Conservation (phyloP, 2,888 invertebrate genomes). For the Mechanitis mazaeus region DNA sequence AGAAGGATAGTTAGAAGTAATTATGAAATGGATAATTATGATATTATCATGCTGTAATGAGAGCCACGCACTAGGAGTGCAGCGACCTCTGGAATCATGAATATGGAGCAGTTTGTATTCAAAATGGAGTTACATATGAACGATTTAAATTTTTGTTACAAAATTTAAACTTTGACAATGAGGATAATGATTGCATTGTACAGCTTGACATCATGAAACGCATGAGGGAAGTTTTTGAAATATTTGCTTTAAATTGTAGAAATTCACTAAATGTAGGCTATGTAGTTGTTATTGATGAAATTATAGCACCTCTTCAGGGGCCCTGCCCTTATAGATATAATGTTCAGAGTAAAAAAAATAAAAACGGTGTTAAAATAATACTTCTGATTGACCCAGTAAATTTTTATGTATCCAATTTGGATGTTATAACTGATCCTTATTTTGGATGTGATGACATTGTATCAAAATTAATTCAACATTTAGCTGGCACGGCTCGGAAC, state of each 20-base stretch:
- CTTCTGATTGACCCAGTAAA: constrained; percentile 58
- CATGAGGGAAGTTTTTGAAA: constrained; percentile 64
- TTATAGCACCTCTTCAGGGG: constrained; percentile 61
- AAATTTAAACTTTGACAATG: constrained; percentile 56
- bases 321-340: constrained; percentile 65
- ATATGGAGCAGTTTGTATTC: constrained; percentile 51
- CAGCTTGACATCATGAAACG: constrained; percentile 59
- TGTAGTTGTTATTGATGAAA: constrained; percentile 61
- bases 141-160: constrained; percentile 60
- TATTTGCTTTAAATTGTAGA: constrained; percentile 66
- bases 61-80: constrained; percentile 58
- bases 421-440: constrained; percentile 61
- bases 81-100: constrained; percentile 61
- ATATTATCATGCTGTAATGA: constrained; percentile 65
- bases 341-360: constrained; percentile 55
- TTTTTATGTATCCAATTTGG: constrained; percentile 64
- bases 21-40: constrained; percentile 31
- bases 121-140: constrained; percentile 54
- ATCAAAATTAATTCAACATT: constrained; percentile 56
- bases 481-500: constrained; percentile 52
- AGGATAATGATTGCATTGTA: constrained; percentile 43
- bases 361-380: constrained; percentile 61
- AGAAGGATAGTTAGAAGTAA: constrained; percentile 48
- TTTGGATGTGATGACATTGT: constrained; percentile 53
- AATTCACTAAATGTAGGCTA: constrained; percentile 51